Conservation (phyloP, 2,888 invertebrate genomes). For the Macroteleia sp. region DNA sequence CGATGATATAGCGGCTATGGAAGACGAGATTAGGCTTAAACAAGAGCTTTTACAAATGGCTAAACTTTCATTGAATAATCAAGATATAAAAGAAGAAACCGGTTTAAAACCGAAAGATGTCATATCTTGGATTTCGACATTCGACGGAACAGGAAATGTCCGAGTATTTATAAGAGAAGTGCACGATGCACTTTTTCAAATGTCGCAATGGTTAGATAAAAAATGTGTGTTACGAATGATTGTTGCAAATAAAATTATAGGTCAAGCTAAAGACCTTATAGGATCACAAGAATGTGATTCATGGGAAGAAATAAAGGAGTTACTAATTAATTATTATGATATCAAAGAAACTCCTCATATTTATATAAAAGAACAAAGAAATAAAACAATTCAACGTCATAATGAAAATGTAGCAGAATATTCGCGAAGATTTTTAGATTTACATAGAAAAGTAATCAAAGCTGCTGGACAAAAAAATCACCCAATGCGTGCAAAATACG, state of each 20-base stretch:
- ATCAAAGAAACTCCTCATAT: neutral
- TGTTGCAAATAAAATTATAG: neutral
- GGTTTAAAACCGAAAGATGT: too few relatives aligned
- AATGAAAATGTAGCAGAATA: neutral
- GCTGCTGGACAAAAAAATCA: neutral
- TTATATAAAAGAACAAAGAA: neutral
- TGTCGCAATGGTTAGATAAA: neutral
- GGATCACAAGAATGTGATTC: slow-evolving; percentile 6
- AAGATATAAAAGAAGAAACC: too few relatives aligned
- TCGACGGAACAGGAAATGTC: too few relatives aligned
- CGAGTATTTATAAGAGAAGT: slow-evolving; percentile 1
- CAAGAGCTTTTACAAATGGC: too few relatives aligned
- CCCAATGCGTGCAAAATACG: neutral
- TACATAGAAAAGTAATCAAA: neutral
- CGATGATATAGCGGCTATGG: too few relatives aligned
- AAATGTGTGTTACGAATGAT: slow-evolving; percentile 2
- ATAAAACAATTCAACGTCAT: neutral
- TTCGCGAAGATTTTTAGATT: slow-evolving; percentile 5
- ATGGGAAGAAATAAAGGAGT: neutral
- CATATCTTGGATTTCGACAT: too few relatives aligned
- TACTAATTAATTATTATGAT: slow-evolving; percentile 2
- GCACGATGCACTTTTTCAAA: neutral
- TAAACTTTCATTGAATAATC: too few relatives aligned
- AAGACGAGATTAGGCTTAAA: too few relatives aligned
- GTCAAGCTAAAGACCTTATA: neutral